Evolutionary conservation across 53 echinoderm and acorn worm species (phyloP).

Genomic region (Paracentrotus lividus): DNA sequence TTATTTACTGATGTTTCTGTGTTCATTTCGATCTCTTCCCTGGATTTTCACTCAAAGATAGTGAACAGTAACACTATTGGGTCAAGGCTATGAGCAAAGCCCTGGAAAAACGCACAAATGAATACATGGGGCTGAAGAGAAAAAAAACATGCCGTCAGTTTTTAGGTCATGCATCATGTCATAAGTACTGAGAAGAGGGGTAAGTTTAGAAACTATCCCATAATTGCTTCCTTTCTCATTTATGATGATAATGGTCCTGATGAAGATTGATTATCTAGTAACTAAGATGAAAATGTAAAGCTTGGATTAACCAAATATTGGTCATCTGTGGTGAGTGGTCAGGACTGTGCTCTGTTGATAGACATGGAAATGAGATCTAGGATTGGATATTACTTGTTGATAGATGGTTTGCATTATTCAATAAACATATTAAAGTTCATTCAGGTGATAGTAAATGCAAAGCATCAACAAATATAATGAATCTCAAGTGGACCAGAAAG

Average conservation of each 20-base stretch:
- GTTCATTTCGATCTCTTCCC: background rate
- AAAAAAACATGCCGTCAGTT: background rate
- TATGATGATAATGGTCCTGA: background rate
- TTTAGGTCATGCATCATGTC: slow-evolving; percentile 22
- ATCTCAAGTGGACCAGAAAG: background rate
- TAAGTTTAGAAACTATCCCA: background rate
- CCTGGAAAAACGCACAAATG: background rate
- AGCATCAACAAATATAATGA: background rate
- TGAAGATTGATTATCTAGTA: slow-evolving; percentile 31
- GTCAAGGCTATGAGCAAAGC: slow-evolving; percentile 4
- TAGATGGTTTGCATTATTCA: background rate
- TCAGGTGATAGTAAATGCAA: background rate
- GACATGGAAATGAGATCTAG: background rate
- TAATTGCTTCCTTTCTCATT: slow-evolving; percentile 47
- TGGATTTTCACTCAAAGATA: background rate
- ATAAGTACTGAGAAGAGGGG: background rate
- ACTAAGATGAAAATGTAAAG: background rate
- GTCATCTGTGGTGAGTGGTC: background rate
- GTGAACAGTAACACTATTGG: background rate
- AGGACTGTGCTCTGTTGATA: background rate
- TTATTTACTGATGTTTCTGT: background rate
- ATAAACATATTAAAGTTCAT: background rate
- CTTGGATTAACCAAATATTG: background rate
- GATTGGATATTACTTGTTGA: background rate
- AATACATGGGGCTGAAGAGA: background rate